Evolutionary conservation across 2,113 vertebrate genomes (phyloP), one percentile per base, ranked within the genome.

Genomic region (Dinomys branickii): DNA sequence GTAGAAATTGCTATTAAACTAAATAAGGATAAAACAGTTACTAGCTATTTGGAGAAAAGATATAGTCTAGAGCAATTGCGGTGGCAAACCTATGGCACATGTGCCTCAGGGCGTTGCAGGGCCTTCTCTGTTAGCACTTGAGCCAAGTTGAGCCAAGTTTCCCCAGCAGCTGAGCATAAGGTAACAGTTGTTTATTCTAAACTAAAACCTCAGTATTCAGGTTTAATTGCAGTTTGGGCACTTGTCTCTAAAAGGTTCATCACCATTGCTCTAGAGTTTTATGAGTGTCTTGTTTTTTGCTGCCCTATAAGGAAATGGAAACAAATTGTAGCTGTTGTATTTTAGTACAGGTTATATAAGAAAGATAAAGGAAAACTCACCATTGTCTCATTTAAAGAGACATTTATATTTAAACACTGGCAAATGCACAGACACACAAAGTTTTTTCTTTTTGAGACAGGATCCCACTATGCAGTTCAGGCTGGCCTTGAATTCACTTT

Each of bases 281-380:
- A 38, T 47, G 65, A 67, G 24, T 83, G 11, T 88, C 38, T 90
- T 92, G n/a, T 85, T 97, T 96, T 63, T 95, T 88, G 38, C 17
- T 90, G 38, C 9, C 67, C 81, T 75, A 2, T 94, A 95, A 96
- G 44, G 88, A 94, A 94, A 95, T 8, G 50, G 26, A 96, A 96
- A 71, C 33, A 86, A 94, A 93, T 94, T 38, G 69, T 80, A 83
- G 77, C 61, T 41, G 7, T 38, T 89, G 28, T 78, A 63, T 85
- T 96, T 94, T 93, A 93, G n/a, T 83, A 41, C 54, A 59, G 35
- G 77, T 93, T 81, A 87, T 94, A 47, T 20, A 94, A 92, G 50
- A 93, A 94, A 85, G 41, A 50, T 84, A 75, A 61, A 30, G 38
- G 65, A 67, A 5, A 28, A 87, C 12, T 78, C 3, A 47, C 3